These are phyloP conservation scores for Drosophila kurseongensis DNA, from an alignment of 1,140 invertebrate genomes.

Conservation along the genomic window DNA sequence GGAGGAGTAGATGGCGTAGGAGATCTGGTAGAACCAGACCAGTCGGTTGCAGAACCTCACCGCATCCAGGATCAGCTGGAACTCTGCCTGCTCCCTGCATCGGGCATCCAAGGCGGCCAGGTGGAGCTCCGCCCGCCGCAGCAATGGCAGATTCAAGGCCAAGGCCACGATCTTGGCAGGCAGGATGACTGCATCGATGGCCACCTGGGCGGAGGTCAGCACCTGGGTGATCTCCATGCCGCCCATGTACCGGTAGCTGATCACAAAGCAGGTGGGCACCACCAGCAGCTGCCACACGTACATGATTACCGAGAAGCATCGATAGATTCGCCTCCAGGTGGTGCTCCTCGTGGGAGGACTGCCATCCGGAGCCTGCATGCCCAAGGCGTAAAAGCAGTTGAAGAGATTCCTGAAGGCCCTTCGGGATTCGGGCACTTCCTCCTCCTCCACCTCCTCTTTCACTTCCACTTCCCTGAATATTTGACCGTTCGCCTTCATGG, in stretches of 20 bases:
- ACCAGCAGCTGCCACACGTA: slow-evolving; percentile 45
- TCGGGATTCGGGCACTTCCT: slow-evolving; percentile 18
- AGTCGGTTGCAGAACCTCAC: slow-evolving; percentile 45
- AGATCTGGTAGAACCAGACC: slow-evolving; percentile 47
- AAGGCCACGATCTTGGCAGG: slow-evolving; percentile 54
- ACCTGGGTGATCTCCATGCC: slow-evolving; percentile 55
- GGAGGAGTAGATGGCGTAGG: slow-evolving; percentile 50
- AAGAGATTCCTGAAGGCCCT: slow-evolving; percentile 34
- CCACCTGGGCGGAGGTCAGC: slow-evolving; percentile 59
- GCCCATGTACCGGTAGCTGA: slow-evolving; percentile 43
- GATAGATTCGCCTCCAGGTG: slow-evolving; percentile 20
- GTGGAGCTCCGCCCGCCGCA: slow-evolving; percentile 30
- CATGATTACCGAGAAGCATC: slow-evolving; percentile 21
- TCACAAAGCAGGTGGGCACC: slow-evolving; percentile 45
- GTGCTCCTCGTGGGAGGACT: slow-evolving; percentile 15
- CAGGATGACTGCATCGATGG: slow-evolving; percentile 52
- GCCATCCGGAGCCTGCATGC: slow-evolving; percentile 45
- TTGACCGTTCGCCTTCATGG: slow-evolving; percentile 7
- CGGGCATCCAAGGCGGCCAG: slow-evolving; percentile 41
- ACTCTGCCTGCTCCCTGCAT: slow-evolving; percentile 25
- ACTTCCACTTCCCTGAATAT: background rate
- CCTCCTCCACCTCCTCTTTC: background rate
- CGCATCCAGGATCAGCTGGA: slow-evolving; percentile 5
- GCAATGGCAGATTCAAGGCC: slow-evolving; percentile 30
- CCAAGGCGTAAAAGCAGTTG: slow-evolving; percentile 40